Evolutionary conservation across 2,888 invertebrate genomes (phyloP).

Genomic region (Ametastegia equiseti): DNA sequence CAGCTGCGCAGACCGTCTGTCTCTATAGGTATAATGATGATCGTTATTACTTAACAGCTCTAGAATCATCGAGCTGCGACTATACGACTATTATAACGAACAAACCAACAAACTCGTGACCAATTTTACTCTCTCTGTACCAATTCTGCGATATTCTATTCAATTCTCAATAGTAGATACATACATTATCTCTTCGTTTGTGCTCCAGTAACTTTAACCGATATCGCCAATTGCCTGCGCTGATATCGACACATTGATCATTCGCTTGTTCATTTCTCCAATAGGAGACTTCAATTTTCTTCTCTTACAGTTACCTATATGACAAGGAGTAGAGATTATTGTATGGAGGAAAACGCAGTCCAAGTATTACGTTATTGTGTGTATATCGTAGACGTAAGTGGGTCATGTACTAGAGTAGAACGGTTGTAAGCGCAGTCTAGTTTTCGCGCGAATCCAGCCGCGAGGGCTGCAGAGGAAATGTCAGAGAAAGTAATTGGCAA

Average conservation of each 20-base stretch:
- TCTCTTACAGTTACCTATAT: neutral
- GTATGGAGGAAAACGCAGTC: neutral
- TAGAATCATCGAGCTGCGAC: conserved; percentile 45
- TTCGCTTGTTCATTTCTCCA: neutral
- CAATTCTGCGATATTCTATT: neutral
- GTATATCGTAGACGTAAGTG: neutral
- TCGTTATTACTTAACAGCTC: conserved; percentile 56
- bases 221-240: neutral
- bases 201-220: conserved; percentile 2
- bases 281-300: neutral
- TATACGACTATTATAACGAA: conserved; percentile 28
- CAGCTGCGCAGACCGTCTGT: neutral
- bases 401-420: neutral
- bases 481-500: conserved; percentile 72
- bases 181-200: neutral
- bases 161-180: too few relatives aligned
- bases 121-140: conserved; percentile 47
- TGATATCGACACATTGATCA: neutral
- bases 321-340: too few relatives aligned
- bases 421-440: neutral
- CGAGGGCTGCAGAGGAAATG: neutral
- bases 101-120: too few relatives aligned
- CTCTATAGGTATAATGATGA: conserved; percentile 52
- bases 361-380: neutral
- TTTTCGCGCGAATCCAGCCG: neutral